Percentiles rank a stretch among this genome's conserved stretches.
Conservation (phyloP, 2,888 invertebrate genomes). For the Tenodera sinensis region DNA sequence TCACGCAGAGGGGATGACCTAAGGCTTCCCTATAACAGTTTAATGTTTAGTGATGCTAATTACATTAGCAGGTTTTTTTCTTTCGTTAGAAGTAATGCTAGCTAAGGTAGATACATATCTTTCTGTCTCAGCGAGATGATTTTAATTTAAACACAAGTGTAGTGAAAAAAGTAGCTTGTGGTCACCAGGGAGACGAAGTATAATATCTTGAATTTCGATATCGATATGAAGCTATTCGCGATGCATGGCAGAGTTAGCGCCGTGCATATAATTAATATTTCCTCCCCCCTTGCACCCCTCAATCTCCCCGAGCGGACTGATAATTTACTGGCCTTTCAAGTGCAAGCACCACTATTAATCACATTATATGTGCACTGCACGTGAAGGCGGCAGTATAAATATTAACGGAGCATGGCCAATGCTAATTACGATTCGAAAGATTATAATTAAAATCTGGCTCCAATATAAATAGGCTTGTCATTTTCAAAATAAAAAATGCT, state of each 20-base stretch:
- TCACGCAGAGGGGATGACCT: too few species aligned
- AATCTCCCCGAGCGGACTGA: neutral
- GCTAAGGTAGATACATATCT: too few species aligned
- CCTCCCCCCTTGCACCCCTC: neutral
- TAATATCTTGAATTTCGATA: neutral
- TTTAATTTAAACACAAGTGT: too few species aligned
- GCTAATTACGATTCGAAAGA: constrained; percentile 14
- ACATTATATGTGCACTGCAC: neutral
- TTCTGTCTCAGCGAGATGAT: too few species aligned
- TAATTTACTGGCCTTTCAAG: constrained; percentile 9
- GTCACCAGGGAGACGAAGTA: neutral
- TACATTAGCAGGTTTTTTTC: too few species aligned
- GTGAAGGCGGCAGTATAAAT: neutral
- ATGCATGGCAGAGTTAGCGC: neutral
- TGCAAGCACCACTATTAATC: constrained; percentile 9
- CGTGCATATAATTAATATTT: constrained; percentile 3
- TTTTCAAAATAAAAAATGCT: constrained; percentile 14
- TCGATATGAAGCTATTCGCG: neutral
- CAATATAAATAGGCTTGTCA: constrained; percentile 16
- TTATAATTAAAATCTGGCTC: constrained; percentile 12
- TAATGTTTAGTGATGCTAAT: too few species aligned
- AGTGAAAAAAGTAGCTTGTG: too few species aligned
- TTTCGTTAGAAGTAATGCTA: too few species aligned
- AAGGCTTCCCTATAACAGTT: too few species aligned
- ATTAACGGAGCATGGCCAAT: neutral